A percentile compares a stretch with the other conserved stretches of the same genome.
These are phyloP conservation scores for Micoletzkya japonica DNA, from an alignment of 2,888 invertebrate species.

Conservation along the genomic window DNA sequence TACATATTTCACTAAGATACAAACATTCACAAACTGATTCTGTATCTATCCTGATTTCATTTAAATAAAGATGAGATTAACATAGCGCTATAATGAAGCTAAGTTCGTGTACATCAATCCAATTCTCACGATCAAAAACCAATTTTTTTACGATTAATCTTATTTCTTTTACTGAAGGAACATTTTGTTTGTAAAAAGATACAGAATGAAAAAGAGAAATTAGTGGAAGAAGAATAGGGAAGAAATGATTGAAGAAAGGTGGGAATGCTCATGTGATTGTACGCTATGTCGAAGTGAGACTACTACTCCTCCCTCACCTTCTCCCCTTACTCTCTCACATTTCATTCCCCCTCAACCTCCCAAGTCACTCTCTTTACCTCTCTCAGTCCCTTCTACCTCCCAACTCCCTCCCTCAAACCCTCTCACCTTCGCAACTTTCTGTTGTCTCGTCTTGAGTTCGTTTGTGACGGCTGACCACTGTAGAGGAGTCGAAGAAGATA, in stretches of 20 bases:
- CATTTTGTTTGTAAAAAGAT: too few relatives aligned
- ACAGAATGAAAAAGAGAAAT: too few relatives aligned
- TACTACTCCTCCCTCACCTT: slow-evolving; percentile 5
- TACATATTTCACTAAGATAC: too few relatives aligned
- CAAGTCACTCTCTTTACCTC: neutral
- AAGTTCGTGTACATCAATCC: neutral
- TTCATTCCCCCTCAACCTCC: neutral
- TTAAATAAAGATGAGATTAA: too few relatives aligned
- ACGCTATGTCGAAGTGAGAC: neutral
- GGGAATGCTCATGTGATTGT: neutral
- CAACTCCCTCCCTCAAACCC: slow-evolving; percentile 1
- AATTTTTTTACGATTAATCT: neutral
- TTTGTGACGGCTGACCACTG: slow-evolving; percentile 50
- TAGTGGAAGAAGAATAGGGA: too few relatives aligned
- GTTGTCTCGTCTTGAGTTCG: slow-evolving; percentile 50
- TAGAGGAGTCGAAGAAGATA: neutral
- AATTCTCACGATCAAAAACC: neutral
- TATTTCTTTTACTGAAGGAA: neutral
- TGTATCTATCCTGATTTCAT: too few relatives aligned
- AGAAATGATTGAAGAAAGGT: too few relatives aligned
- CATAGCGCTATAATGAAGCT: too few relatives aligned
- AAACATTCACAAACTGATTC: too few relatives aligned
- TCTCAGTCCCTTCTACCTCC: slow-evolving; percentile 1
- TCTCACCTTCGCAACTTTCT: slow-evolving; percentile 52
- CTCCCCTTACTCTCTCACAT: neutral